Base-by-base conservation (phyloP, 2,113 vertebrate species). In the Lutjanus erythropterus region DNA sequence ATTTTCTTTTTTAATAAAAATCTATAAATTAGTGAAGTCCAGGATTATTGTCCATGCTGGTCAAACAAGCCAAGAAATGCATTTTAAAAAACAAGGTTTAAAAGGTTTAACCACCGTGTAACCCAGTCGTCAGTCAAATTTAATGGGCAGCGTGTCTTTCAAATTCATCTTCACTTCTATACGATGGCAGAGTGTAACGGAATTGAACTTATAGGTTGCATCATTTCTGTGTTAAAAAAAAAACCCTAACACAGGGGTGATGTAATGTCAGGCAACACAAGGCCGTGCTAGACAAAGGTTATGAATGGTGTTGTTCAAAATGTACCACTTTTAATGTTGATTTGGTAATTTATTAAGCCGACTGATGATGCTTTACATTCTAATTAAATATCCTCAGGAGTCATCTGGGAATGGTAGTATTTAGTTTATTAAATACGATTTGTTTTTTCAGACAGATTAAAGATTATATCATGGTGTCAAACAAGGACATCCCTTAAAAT, bases 191-290 rank as follows among this genome's bases (percentile, higher is more conserved):
- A 21, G 52, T 78, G 55, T 47, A 67, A 46, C 27, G 15, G 44
- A 87, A 65, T 84, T 85, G 74, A 89, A 75, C 81, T 79, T 82
- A 75, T 52, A 67, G 35, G 77, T 94, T 91, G 78, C 85, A 85
- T 94, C 90, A 94, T 87, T 83, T 88, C 72, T 78, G 80, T 85
- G 87, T 85, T 84, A 85, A 89, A 86, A 91, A 86, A 84, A 21
- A 77, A 80, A 86, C 88, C 79, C 60, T 71, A 77, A 52, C 67
- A 77, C 55, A 47, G 66, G 52, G 89, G 82, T 93, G 92, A 94
- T 94, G 92, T 92, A 94, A 95, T 88, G 87, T 84, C 86, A 79
- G 85, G 90, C 90, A 94, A 93, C 84, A 88, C 78, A 72, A 81
- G 82, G 79, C 86, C 80, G 52, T 81, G 78, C 81, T 74, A 89